A percentile compares a stretch with the other conserved stretches of the same genome.
phyloP scores from a whole-genome alignment of 2,797 vertebrate species.

The Fratercula arctica region DNA sequence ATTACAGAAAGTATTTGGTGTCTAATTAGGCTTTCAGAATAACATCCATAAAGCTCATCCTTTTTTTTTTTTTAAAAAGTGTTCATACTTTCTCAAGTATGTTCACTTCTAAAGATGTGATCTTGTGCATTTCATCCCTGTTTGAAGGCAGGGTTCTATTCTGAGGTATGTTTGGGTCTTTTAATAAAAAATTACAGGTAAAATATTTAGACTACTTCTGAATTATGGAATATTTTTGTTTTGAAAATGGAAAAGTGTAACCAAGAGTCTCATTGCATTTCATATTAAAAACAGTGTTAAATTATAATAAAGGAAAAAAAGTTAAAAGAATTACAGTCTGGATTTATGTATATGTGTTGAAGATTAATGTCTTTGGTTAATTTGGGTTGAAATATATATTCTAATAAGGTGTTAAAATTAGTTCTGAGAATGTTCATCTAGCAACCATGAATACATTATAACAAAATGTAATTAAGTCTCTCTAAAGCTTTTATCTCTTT shows the following conservation, averaged over 20 bases:
- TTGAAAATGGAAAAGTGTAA: conserved; percentile 19
- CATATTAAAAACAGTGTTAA: conserved; percentile 10
- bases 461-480: conserved; percentile 11
- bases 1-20: not conserved
- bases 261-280: not conserved
- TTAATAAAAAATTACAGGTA: conserved; percentile 34
- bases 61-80: not conserved
- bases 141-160: not conserved
- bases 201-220: conserved; percentile 44
- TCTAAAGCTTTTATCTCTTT: conserved; percentile 19
- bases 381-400: conserved; percentile 34
- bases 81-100: not conserved
- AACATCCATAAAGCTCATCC: not conserved
- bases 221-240: conserved; percentile 44
- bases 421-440: conserved; percentile 31
- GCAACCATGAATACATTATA: conserved; percentile 50
- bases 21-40: not conserved
- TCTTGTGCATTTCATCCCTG: not conserved
- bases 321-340: not conserved
- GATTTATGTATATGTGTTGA: conserved; percentile 22
- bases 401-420: conserved; percentile 45
- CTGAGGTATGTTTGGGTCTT: not conserved
- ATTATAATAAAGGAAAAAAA: conserved; percentile 7
- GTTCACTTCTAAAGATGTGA: not conserved
- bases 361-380: conserved; percentile 49